Evolutionary conservation across 2,797 vertebrate species (phyloP).

Genomic region (Labroides dimidiatus): DNA sequence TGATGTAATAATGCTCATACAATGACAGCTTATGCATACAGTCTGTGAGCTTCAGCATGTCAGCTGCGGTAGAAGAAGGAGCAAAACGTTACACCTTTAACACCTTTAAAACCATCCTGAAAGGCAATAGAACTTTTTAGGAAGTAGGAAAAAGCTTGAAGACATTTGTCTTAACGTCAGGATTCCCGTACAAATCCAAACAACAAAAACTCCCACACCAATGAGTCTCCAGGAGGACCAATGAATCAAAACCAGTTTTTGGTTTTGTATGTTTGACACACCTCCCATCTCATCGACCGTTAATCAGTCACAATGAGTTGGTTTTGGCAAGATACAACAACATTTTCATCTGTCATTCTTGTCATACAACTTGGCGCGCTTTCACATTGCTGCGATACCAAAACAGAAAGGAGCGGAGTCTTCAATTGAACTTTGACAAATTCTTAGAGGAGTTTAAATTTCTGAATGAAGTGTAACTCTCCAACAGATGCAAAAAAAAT

Average conservation of each 20-base stretch:
- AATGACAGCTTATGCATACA: too few species aligned
- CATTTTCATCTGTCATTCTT: background rate
- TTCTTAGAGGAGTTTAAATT: background rate
- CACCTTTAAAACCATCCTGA: too few species aligned
- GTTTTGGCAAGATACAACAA: constrained; percentile 5
- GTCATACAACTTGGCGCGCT: background rate
- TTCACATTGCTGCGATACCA: too few species aligned
- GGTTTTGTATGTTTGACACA: constrained; percentile 1
- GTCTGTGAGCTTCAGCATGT: too few species aligned
- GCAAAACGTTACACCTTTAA: background rate
- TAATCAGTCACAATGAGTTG: background rate
- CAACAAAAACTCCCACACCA: background rate
- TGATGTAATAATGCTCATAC: too few species aligned
- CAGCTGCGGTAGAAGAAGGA: too few species aligned
- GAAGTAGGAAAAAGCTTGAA: too few species aligned
- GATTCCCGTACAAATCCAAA: too few species aligned
- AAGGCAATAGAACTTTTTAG: too few species aligned
- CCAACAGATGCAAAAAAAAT: too few species aligned
- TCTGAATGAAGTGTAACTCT: too few species aligned
- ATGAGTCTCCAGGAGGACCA: background rate
- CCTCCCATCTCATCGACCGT: constrained; percentile 14
- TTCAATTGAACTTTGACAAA: background rate
- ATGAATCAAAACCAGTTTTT: background rate
- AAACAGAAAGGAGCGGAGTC: background rate
- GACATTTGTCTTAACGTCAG: too few species aligned